These are phyloP conservation scores for Xanthostigma xanthostigma DNA, from an alignment of 2,888 invertebrate genomes.

Conservation along the genomic window DNA sequence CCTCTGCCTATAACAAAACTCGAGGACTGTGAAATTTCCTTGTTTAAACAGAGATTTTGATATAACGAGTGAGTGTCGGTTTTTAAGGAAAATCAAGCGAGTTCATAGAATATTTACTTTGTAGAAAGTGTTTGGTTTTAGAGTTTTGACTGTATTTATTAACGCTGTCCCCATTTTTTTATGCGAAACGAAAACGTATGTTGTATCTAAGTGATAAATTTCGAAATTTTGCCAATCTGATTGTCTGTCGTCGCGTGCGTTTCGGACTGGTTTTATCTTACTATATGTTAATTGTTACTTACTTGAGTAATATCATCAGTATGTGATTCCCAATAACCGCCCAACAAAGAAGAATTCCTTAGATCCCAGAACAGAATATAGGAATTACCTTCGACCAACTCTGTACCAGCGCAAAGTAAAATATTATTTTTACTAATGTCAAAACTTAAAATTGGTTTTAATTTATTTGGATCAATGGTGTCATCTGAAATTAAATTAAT, in stretches of 20 bases:
- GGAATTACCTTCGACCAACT: constrained; percentile 49
- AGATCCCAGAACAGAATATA: constrained; percentile 73
- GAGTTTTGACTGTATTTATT: too few species aligned
- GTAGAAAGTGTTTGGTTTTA: too few species aligned
- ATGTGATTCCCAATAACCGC: constrained; percentile 74
- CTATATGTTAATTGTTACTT: constrained; percentile 2
- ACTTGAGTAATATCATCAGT: constrained; percentile 67
- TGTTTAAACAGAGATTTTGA: too few species aligned
- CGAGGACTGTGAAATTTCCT: too few species aligned
- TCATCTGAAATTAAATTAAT: constrained; percentile 1
- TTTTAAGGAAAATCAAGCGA: too few species aligned
- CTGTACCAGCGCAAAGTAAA: constrained; percentile 61
- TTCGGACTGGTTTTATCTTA: background rate
- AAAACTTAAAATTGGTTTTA: constrained; percentile 51
- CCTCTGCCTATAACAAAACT: too few species aligned
- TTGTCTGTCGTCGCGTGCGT: background rate
- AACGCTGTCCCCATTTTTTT: too few species aligned
- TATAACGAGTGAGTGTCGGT: too few species aligned
- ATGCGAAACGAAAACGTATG: too few species aligned
- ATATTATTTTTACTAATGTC: constrained; percentile 57
- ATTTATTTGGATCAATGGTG: constrained; percentile 13
- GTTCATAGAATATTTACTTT: too few species aligned
- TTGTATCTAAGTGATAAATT: too few species aligned
- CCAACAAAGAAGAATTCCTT: constrained; percentile 44
- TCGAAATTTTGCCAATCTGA: too few species aligned